Base-by-base conservation (phyloP, 1,140 invertebrate species). In the Drosophila miranda region DNA sequence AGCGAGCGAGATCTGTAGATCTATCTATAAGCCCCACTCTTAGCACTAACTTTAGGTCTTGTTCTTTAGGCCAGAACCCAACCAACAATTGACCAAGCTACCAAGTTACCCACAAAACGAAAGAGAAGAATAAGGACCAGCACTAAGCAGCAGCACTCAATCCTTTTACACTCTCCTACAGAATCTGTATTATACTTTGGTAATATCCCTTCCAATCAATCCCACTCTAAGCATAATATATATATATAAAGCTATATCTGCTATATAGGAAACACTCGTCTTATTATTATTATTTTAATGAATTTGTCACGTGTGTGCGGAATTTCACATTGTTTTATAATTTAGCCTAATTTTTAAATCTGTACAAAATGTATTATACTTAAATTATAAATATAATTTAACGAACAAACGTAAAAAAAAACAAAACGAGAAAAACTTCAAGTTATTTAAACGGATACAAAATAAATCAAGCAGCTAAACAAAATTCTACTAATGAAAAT, bases 291-390 rank as follows among this genome's bases (percentile, higher is more conserved):
- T 52, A 38, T 38, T 45, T 55, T 52, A 9, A 16, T 71, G 49
- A 46, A 26, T 26, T 26, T 58, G 55, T 75, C 63, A 57, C 34
- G 34, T 38, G 66, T 61, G 38, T 64, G 60, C 70, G 76, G 73
- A 66, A 38, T 83, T 70, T 67, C 60, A 75, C 61, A 60, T 66
- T 78, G 72, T 60, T 73, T 57, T 64, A 75, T 73, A 73, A 76
- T 78, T 87, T 86, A 84, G 59, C 54, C 80, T 86, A 82, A 87
- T 87, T 81, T 76, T 87, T 82, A 87, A 86, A 67, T 78, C 66
- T 87, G 82, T 87, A 87, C 82, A 87, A 87, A 86, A 87, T 87
- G 82, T 87, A 87, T 87, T 87, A 87, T 87, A 87, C 75, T 82
- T 87, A 87, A 87, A 87, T 87, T 87, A 78, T 87, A 86, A 86